Conservation (phyloP, 2,797 vertebrate species). For the Gymnodraco acuticeps region DNA sequence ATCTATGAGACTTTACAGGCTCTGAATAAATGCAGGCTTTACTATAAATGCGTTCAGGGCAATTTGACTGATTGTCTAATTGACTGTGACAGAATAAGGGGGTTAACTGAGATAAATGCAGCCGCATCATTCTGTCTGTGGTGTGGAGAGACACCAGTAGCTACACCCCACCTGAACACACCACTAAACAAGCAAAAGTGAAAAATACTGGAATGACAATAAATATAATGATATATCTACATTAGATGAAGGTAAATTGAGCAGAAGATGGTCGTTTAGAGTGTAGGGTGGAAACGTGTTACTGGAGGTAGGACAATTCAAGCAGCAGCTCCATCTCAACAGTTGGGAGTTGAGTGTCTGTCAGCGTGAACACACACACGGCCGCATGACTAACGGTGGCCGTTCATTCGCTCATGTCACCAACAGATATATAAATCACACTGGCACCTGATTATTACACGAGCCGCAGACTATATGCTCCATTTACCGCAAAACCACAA, state of each 20-base stretch:
- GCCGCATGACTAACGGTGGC: slow-evolving; percentile 46
- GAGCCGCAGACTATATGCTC: slow-evolving; percentile 64
- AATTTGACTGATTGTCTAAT: slow-evolving; percentile 45
- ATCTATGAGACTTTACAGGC: not conserved
- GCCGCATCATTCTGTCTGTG: slow-evolving; percentile 5
- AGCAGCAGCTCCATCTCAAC: slow-evolving; percentile 23
- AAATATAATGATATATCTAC: not conserved
- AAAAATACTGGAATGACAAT: not conserved
- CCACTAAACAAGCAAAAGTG: not conserved
- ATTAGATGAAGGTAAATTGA: slow-evolving; percentile 15
- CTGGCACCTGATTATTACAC: slow-evolving; percentile 78
- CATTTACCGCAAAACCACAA: slow-evolving; percentile 77
- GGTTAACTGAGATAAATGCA: slow-evolving; percentile 23
- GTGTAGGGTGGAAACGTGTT: slow-evolving; percentile 4
- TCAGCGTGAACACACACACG: slow-evolving; percentile 43
- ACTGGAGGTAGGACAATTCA: slow-evolving; percentile 27
- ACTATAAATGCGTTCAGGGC: slow-evolving; percentile 26
- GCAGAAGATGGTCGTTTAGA: slow-evolving; percentile 11
- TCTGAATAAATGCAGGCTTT: not conserved
- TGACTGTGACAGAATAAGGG: slow-evolving; percentile 39
- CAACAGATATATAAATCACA: slow-evolving; percentile 67
- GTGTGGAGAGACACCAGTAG: not conserved
- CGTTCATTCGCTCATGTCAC: slow-evolving; percentile 70
- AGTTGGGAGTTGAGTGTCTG: slow-evolving; percentile 35
- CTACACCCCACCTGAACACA: not conserved